These are phyloP conservation scores for Callithrix jacchus DNA, from an alignment of 2,113 vertebrate genomes.

Conservation along the genomic window DNA sequence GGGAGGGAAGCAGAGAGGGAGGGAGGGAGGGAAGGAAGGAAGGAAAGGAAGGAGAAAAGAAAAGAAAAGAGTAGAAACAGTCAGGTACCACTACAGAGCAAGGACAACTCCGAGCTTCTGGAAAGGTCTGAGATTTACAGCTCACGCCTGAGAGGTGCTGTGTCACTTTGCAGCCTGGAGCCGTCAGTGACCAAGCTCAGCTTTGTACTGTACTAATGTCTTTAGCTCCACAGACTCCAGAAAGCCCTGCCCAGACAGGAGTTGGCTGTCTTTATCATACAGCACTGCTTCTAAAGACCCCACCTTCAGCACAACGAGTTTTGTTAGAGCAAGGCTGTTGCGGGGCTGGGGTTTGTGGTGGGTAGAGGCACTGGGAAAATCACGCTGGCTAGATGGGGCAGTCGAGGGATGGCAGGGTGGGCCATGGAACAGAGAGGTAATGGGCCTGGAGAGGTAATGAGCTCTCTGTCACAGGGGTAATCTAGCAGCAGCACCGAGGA, in stretches of 20 bases:
- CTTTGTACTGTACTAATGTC: background rate
- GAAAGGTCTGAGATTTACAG: background rate
- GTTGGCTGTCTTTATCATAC: fast-evolving
- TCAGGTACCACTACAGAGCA: fast-evolving
- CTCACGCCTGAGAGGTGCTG: background rate
- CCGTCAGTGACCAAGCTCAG: too few relatives aligned
- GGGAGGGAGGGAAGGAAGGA: fast-evolving
- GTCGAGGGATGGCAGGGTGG: background rate
- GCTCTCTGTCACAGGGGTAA: background rate
- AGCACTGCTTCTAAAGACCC: background rate
- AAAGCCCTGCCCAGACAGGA: background rate
- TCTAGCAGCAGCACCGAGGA: fast-evolving
- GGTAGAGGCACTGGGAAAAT: background rate
- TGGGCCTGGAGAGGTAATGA: background rate
- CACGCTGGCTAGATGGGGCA: background rate
- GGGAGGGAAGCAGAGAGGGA: too few relatives aligned
- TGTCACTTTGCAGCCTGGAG: background rate
- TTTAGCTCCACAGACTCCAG: background rate
- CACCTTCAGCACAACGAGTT: background rate
- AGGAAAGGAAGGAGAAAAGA: background rate
- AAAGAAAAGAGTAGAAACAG: background rate
- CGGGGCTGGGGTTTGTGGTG: background rate
- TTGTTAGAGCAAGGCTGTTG: background rate
- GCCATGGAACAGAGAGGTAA: too few relatives aligned
- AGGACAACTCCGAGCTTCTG: background rate